Conservation (phyloP, 2,797 vertebrate genomes). For the Mus caroli region DNA sequence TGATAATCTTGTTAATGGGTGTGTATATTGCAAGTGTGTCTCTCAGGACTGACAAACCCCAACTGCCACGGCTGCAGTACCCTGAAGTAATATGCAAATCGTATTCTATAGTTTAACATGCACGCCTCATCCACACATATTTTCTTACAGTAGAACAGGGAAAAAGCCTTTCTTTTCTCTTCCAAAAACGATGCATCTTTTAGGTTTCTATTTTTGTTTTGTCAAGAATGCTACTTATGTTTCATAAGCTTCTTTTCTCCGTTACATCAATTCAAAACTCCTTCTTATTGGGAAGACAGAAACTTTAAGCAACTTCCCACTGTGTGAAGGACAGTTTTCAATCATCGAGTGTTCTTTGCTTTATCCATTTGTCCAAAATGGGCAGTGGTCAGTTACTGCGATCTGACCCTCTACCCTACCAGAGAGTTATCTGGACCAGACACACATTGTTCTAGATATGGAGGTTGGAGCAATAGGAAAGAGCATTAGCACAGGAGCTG, state of each 20-base stretch:
- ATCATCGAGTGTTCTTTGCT: not conserved
- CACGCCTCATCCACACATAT: conserved; percentile 77
- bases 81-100: conserved; percentile 81
- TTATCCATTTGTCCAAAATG: not conserved
- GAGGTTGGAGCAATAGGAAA: not conserved
- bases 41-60: conserved; percentile 79
- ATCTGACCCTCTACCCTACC: not conserved
- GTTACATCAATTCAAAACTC: conserved; percentile 72
- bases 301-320: conserved; percentile 66
- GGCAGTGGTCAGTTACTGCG: not conserved
- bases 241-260: conserved; percentile 74
- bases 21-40: conserved; percentile 85
- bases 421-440: not conserved
- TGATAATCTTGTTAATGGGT: conserved; percentile 87
- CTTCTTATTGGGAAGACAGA: conserved; percentile 71
- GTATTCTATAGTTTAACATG: conserved; percentile 73
- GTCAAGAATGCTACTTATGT: conserved; percentile 81
- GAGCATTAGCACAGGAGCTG: not conserved
- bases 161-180: conserved; percentile 68
- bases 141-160: conserved; percentile 73
- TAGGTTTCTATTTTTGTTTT: conserved; percentile 82
- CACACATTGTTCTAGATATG: not conserved
- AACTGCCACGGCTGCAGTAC: conserved; percentile 74
- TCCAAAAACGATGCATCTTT: conserved; percentile 77
- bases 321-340: conserved; percentile 58